Evolutionary conservation across 1,140 invertebrate species (phyloP), one percentile per base, ranked within the genome.

Genomic region (Pseudachorutes palmiensis): DNA sequence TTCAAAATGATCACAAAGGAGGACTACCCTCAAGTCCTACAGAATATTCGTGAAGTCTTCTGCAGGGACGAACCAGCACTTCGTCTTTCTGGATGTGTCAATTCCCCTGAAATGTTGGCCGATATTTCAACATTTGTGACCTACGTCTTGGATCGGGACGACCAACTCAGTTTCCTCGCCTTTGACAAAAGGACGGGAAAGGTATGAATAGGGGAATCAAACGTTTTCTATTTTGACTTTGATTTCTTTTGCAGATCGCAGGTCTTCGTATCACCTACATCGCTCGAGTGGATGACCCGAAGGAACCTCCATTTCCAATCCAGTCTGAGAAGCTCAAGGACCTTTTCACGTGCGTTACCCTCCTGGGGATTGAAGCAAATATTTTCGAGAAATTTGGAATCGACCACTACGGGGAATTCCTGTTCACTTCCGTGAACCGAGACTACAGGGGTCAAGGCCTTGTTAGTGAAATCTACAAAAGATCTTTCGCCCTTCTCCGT

Each of bases 401-500:
- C 16, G 51, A 65, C 49, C 24, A 36, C 14, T 69, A 69, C 33
- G 68, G 48, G 24, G 62, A 69, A 32, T 64, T 72, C 51, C 32
- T 67, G 22, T 31, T 67, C 22, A 67, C 68, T 26, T 66, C 65
- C 0, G 68, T 69, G 29, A 60, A 51, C 28, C 59, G 31, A 26
- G 70, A 72, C 22, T 72, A 64, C 59, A 49, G 62, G 16, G 58
- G 65, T n/a, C 51, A 65, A 64, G 70, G 70, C 0, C 36, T 72
- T 3, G 67, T 59, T 19, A 48, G 32, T 19, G 70, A 72, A 36
- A 72, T 72, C 33, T 72, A 70, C 55, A 62, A 62, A 32, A 60
- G 70, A 32, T 63, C 65, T 9, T 55, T 72, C n/a, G 55, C 57
- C 32, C 31, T 72, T 19, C 29, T 68, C 5, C 24, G 58, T 19